phyloP scores from a whole-genome alignment of 2,113 vertebrate genomes.

The Notarius quadriscutis region DNA sequence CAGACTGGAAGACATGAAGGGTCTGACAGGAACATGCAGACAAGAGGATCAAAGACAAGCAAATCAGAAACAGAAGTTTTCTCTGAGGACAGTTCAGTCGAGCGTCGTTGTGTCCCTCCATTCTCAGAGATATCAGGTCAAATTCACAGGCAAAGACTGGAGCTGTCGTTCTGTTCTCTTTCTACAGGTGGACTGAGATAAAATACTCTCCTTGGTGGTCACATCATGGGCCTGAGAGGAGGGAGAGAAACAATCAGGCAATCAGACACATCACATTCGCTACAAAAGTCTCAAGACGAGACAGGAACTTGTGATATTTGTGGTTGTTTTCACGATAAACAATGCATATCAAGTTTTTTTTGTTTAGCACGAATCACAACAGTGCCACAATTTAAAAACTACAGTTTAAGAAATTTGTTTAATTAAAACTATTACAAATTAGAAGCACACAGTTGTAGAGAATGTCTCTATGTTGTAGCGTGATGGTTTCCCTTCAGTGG shows the following conservation, averaged over 20 bases:
- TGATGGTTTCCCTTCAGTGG: background rate
- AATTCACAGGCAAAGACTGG: background rate
- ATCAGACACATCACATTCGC: background rate
- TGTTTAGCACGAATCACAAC: too few species aligned
- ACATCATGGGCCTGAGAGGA: constrained; percentile 86
- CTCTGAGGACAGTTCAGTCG: constrained; percentile 33
- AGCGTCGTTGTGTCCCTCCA: constrained; percentile 77
- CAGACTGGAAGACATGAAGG: constrained; percentile 83
- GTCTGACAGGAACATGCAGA: constrained; percentile 64
- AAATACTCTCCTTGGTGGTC: constrained; percentile 40
- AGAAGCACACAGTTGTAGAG: background rate
- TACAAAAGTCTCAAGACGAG: background rate
- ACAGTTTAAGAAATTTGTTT: background rate
- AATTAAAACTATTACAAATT: background rate
- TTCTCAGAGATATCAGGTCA: constrained; percentile 53
- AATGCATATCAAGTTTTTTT: too few species aligned
- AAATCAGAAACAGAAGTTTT: constrained; percentile 65
- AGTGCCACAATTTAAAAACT: background rate
- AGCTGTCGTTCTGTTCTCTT: background rate
- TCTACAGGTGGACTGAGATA: background rate
- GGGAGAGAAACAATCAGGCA: constrained; percentile 29
- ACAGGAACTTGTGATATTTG: background rate
- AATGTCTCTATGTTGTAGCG: background rate
- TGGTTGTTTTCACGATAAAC: background rate
- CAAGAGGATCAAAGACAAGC: constrained; percentile 74